Conservation (phyloP, 2,888 invertebrate species). For the Drosophila aldrichi region DNA sequence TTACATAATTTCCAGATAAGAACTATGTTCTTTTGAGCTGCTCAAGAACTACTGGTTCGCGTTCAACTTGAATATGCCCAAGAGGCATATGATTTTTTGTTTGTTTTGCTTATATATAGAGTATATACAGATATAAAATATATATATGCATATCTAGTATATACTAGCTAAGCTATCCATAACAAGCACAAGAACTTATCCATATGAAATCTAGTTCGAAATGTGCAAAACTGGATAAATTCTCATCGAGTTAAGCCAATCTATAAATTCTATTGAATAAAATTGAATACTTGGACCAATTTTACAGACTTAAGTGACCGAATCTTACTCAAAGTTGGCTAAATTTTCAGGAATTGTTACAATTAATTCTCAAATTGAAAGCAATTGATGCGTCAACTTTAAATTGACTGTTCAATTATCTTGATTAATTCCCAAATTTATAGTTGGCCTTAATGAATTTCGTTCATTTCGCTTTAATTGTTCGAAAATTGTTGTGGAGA, state of each 20-base stretch:
- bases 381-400: conserved; percentile 29
- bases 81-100: too few species aligned
- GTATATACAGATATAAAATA: too few species aligned
- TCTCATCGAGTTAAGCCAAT: background rate
- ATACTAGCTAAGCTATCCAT: background rate
- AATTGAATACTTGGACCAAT: background rate
- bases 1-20: background rate
- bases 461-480: conserved; percentile 40
- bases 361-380: conserved; percentile 24
- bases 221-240: background rate
- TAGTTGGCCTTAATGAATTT: conserved; percentile 21
- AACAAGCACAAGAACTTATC: background rate
- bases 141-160: too few species aligned
- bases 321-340: too few species aligned
- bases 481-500: conserved; percentile 35
- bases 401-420: conserved; percentile 17
- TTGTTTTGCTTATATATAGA: too few species aligned
- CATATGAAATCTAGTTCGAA: background rate
- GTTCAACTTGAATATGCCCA: too few species aligned
- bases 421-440: conserved; percentile 13
- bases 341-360: background rate
- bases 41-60: background rate
- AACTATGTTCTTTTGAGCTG: background rate
- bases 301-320: background rate
- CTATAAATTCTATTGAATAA: background rate